A percentile compares a stretch with the other conserved stretches of the same genome.
Conservation (phyloP, 2,888 invertebrate species). For the Steromphala cineraria region DNA sequence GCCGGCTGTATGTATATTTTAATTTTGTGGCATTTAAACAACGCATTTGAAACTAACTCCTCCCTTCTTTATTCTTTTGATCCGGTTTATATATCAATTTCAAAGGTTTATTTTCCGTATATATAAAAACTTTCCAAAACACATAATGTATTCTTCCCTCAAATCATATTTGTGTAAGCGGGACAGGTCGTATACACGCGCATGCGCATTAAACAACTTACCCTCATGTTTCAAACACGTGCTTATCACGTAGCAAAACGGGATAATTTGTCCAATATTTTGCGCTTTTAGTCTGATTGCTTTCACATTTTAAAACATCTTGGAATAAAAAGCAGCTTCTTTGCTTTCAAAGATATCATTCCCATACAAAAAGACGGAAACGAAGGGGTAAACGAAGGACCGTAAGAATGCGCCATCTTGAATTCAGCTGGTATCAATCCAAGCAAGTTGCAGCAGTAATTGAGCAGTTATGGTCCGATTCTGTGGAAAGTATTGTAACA, state of each 20-base stretch:
- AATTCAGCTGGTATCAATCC: slow-evolving; percentile 3
- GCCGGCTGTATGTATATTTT: too few species aligned
- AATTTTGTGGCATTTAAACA: too few species aligned
- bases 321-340: slow-evolving; percentile 17
- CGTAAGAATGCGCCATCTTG: slow-evolving; percentile 15
- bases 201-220: too few species aligned
- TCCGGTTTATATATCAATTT: too few species aligned
- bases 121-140: too few species aligned
- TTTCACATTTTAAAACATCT: slow-evolving; percentile 17
- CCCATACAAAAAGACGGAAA: slow-evolving; percentile 18
- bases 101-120: too few species aligned
- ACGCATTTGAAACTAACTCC: too few species aligned
- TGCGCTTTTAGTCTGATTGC: slow-evolving; percentile 14
- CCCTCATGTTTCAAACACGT: not conserved
- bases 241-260: not conserved
- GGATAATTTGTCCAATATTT: slow-evolving; percentile 11
- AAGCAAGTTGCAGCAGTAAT: not conserved
- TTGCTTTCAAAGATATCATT: slow-evolving; percentile 18
- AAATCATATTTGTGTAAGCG: too few species aligned
- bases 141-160: too few species aligned
- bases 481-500: slow-evolving; percentile 19
- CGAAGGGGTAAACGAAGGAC: not conserved
- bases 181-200: too few species aligned
- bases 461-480: not conserved
- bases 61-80: too few species aligned